These are phyloP conservation scores for Syrmaticus mikado DNA, from an alignment of 2,113 vertebrate genomes.

Conservation along the genomic window DNA sequence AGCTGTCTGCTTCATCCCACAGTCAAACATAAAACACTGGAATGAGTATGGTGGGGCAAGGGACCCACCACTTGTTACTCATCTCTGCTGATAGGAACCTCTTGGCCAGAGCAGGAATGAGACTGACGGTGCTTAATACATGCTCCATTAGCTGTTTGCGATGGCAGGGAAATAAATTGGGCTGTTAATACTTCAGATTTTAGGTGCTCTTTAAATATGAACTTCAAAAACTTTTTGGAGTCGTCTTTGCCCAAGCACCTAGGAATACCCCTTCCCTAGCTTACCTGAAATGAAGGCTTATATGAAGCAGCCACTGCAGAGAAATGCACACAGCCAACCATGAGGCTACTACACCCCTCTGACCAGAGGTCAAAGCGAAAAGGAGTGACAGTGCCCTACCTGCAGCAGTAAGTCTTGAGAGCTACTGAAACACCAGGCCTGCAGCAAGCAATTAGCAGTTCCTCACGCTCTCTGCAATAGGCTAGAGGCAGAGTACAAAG, in stretches of 20 bases:
- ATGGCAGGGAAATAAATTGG: neutral
- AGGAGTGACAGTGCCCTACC: neutral
- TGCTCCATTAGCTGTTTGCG: neutral
- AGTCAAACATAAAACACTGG: accelerated
- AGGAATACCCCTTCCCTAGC: neutral
- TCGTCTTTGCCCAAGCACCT: neutral
- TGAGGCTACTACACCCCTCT: neutral
- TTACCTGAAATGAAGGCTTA: neutral
- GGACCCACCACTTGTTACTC: too few relatives aligned
- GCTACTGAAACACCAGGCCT: neutral
- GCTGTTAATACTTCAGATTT: neutral
- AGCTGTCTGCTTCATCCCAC: neutral
- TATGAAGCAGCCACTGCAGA: neutral
- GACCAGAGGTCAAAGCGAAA: neutral
- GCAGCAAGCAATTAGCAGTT: neutral
- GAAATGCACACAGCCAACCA: neutral
- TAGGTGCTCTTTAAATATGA: too few relatives aligned
- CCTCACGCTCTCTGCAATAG: neutral
- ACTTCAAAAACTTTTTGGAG: neutral
- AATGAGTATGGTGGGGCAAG: accelerated
- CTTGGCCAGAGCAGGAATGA: neutral
- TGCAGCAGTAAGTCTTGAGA: neutral
- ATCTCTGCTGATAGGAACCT: neutral
- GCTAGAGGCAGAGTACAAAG: neutral
- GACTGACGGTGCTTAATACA: neutral